phyloP scores from a whole-genome alignment of 1,140 invertebrate species.

The Patella vulgata region DNA sequence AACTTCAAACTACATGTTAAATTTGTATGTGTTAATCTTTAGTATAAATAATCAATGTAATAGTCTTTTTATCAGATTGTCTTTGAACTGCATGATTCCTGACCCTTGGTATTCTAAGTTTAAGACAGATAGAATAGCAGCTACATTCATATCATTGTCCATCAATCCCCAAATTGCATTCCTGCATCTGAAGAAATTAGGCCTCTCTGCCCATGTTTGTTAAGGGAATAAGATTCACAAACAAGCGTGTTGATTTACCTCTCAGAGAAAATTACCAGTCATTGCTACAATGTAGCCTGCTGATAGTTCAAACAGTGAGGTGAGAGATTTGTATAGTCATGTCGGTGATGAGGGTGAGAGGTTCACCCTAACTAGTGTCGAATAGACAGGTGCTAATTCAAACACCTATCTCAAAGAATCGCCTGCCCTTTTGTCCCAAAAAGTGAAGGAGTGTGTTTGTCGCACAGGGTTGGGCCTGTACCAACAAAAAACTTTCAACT shows the following conservation, averaged over 20 bases:
- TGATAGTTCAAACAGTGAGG: too few species aligned
- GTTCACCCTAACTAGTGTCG: background rate
- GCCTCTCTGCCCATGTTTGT: slow-evolving; percentile 12
- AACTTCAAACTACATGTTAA: too few species aligned
- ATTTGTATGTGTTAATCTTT: too few species aligned
- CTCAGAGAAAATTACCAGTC: slow-evolving; percentile 14
- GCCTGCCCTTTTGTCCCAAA: background rate
- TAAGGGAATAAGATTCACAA: slow-evolving; percentile 1
- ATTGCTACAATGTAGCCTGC: slow-evolving; percentile 2
- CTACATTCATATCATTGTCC: slow-evolving; percentile 2
- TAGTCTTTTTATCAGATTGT: too few species aligned
- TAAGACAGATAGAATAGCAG: background rate
- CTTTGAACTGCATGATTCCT: background rate
- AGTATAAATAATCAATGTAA: too few species aligned
- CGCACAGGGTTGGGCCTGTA: slow-evolving; percentile 4
- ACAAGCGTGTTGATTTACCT: slow-evolving; percentile 14
- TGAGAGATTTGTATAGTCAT: too few species aligned
- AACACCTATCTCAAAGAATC: background rate
- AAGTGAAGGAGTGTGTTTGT: slow-evolving; percentile 2
- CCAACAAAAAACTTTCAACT: slow-evolving; percentile 3
- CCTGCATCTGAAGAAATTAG: slow-evolving; percentile 14
- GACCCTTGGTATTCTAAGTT: background rate
- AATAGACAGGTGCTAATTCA: slow-evolving; percentile 5
- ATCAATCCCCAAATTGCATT: slow-evolving; percentile 7
- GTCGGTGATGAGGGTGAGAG: too few species aligned